Conservation (phyloP, 2,113 vertebrate genomes). For the Oxyruncus cristatus region DNA sequence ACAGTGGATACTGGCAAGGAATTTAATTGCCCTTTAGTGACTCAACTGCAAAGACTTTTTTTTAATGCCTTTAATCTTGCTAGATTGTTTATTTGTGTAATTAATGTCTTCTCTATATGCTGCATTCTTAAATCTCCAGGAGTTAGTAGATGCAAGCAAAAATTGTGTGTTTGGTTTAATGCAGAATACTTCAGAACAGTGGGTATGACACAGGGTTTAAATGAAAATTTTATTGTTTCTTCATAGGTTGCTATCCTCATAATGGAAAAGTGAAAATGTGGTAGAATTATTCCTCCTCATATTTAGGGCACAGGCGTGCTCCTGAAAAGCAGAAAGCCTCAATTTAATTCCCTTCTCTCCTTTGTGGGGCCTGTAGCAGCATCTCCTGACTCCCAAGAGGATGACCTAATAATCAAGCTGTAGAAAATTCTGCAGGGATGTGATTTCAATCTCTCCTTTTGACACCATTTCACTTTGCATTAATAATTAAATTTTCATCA, state of each 20-base stretch:
- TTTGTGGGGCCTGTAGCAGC: background rate
- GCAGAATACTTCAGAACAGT: background rate
- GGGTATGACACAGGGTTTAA: background rate
- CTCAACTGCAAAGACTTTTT: background rate
- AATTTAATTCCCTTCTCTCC: background rate
- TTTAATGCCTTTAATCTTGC: background rate
- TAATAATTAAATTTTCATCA: slow-evolving; percentile 60
- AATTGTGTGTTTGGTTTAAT: background rate
- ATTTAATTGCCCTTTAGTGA: background rate
- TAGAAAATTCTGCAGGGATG: slow-evolving; percentile 7
- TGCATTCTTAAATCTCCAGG: background rate
- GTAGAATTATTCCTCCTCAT: background rate
- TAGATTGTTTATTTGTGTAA: background rate
- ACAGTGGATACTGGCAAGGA: background rate
- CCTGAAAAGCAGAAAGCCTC: background rate
- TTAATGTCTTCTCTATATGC: background rate
- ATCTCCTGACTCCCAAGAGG: background rate
- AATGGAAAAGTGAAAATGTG: background rate
- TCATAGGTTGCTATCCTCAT: background rate
- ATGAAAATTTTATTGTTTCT: background rate
- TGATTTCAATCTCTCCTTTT: background rate
- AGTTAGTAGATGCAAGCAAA: background rate
- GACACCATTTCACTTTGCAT: slow-evolving; percentile 34
- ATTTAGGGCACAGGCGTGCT: background rate
- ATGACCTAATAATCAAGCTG: slow-evolving; percentile 30